These are phyloP conservation scores for Lapara coniferarum DNA, from an alignment of 2,888 invertebrate species.

Conservation along the genomic window DNA sequence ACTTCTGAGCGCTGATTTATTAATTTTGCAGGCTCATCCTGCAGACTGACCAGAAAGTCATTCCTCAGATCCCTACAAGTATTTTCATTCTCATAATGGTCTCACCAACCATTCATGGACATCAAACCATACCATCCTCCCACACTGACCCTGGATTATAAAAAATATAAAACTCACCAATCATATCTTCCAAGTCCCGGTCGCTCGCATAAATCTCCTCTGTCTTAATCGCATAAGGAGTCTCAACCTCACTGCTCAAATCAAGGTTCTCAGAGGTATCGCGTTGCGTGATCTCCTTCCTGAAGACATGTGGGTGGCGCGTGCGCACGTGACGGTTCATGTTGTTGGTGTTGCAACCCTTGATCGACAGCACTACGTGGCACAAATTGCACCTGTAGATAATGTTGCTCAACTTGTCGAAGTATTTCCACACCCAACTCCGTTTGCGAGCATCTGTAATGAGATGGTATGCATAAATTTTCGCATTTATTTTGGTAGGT, in stretches of 20 bases:
- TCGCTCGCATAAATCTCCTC: constrained; percentile 58
- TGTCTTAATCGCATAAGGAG: constrained; percentile 53
- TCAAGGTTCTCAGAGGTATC: constrained; percentile 39
- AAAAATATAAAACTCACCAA: constrained; percentile 34
- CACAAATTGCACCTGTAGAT: constrained; percentile 74
- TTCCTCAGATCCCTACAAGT: no score
- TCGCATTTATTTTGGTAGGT: no score
- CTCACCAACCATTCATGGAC: not conserved
- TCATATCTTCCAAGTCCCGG: constrained; percentile 44
- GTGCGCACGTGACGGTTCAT: constrained; percentile 75
- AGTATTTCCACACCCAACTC: constrained; percentile 81
- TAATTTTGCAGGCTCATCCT: no score
- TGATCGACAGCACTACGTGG: constrained; percentile 73
- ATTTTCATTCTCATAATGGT: no score
- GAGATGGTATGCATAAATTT: not conserved
- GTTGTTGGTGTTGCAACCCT: constrained; percentile 77
- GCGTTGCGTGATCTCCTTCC: constrained; percentile 55
- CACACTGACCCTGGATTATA: not conserved
- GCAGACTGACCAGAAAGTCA: no score
- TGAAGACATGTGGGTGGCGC: constrained; percentile 63
- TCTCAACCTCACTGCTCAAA: constrained; percentile 46
- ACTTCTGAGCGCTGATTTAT: no score
- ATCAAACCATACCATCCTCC: not conserved
- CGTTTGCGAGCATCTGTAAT: constrained; percentile 63
- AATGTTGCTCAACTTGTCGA: constrained; percentile 68